Evolutionary conservation across 2,888 invertebrate genomes (phyloP).

Genomic region (Cylindroiulus punctatus): DNA sequence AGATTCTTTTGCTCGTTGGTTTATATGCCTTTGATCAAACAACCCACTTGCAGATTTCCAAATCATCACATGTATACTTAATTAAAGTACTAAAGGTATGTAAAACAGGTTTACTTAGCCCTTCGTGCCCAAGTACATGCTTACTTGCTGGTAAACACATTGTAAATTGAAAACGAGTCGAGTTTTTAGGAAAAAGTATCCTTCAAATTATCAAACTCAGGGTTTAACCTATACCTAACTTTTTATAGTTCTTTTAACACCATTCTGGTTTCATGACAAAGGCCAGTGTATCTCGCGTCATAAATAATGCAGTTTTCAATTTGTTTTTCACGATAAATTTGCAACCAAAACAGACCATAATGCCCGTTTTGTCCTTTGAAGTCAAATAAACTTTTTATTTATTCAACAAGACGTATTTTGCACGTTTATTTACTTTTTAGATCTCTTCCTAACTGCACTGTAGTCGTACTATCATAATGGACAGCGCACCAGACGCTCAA

Average conservation of each 20-base stretch:
- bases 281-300: neutral
- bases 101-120: no score
- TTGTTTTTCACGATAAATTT: neutral
- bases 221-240: neutral
- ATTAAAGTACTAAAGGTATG: no score
- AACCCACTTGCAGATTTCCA: no score
- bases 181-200: no score
- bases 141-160: no score
- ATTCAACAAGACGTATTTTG: neutral
- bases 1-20: no score
- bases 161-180: no score
- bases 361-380: neutral
- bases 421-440: neutral
- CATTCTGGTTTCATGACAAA: neutral
- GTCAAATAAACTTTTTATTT: slow-evolving; percentile 1
- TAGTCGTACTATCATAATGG: neutral
- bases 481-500: neutral
- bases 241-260: no score
- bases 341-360: neutral
- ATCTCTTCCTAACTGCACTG: neutral
- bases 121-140: no score
- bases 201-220: neutral
- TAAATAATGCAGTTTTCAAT: neutral
- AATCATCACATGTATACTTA: no score
- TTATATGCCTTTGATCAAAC: no score